Conservation (phyloP, 1,140 invertebrate genomes). For the Trichonephila inaurata region DNA sequence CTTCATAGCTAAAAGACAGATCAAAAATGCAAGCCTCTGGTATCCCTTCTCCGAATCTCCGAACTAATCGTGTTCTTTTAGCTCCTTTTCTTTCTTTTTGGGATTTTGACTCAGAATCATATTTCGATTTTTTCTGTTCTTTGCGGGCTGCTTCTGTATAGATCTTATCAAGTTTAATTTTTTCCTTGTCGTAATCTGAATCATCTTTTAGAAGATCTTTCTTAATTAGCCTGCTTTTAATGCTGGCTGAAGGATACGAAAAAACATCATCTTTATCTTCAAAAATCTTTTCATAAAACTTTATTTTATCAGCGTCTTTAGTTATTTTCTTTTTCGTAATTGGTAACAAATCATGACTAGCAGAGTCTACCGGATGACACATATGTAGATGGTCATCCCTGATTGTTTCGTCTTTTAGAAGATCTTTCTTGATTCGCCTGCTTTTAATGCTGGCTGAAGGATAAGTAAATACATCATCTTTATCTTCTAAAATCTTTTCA, state of each 20-base stretch:
- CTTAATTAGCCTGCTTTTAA: neutral
- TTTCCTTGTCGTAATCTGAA: neutral
- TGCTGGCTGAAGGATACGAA: neutral
- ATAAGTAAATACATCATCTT: neutral
- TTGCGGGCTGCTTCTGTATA: neutral
- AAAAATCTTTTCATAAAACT: neutral
- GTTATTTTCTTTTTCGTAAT: no score
- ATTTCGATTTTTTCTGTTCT: neutral
- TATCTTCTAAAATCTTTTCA: neutral
- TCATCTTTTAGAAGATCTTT: no score
- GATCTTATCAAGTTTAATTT: no score
- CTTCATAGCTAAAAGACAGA: neutral
- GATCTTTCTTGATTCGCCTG: no score
- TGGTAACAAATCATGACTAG: neutral
- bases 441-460: neutral
- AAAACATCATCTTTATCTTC: neutral
- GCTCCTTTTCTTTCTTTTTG: neutral
- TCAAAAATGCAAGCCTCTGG: neutral
- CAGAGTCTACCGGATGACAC: neutral
- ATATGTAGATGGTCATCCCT: neutral
- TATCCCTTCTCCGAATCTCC: conserved; percentile 22
- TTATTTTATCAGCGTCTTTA: neutral
- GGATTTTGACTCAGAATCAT: neutral
- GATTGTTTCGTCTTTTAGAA: no score
- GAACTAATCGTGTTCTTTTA: conserved; percentile 80